Evolutionary conservation across 2,113 vertebrate species (phyloP).

Genomic region (Leucoraja erinaceus): DNA sequence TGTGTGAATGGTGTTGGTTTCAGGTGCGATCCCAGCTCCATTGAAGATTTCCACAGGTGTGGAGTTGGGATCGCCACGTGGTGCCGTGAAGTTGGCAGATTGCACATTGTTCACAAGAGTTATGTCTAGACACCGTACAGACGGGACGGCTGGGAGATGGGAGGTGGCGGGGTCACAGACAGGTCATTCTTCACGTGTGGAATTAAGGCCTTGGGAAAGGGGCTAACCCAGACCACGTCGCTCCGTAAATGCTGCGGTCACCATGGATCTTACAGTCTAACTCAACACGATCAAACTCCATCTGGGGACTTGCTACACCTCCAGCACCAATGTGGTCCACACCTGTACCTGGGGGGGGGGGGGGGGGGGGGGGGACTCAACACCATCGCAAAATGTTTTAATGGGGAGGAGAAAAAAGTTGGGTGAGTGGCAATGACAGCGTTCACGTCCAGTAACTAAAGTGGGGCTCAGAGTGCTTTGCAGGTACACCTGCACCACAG

Average conservation of each 20-base stretch:
- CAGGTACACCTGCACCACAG: conserved; percentile 45
- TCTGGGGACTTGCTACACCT: conserved; percentile 74
- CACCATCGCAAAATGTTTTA: conserved; percentile 97
- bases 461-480: conserved; percentile 86
- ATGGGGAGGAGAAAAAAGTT: conserved; percentile 98
- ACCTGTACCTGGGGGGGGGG: conserved; percentile 60
- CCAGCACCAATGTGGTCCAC: conserved; percentile 81
- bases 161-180: conserved; percentile 58
- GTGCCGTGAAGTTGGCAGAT: conserved; percentile 97
- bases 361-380: conserved; percentile 74
- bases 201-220: conserved; percentile 53
- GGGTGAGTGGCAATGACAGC: conserved; percentile 96
- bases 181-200: conserved; percentile 56
- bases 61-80: conserved; percentile 80
- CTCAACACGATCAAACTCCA: conserved; percentile 65
- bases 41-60: conserved; percentile 96
- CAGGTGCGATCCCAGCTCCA: conserved; percentile 93
- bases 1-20: conserved; percentile 92
- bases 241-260: conserved; percentile 26
- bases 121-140: conserved; percentile 93
- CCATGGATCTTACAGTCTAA: too few relatives aligned
- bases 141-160: conserved; percentile 68
- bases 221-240: conserved; percentile 19
- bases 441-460: conserved; percentile 91
- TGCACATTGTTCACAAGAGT: conserved; percentile 96